phyloP scores from a whole-genome alignment of 2,113 vertebrate genomes.

The Donacobius atricapilla region DNA sequence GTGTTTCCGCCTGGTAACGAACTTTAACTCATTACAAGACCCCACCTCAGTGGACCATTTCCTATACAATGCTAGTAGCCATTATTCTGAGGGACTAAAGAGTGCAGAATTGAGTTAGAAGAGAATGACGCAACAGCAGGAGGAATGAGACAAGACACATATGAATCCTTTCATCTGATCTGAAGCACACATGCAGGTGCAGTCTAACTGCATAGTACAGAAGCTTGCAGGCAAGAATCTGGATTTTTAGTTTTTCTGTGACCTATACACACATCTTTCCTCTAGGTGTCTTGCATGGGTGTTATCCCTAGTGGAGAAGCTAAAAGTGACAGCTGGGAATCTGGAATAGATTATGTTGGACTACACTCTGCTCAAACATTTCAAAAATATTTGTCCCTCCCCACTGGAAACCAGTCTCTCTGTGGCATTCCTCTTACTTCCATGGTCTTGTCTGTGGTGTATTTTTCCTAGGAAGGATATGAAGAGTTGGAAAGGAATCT shows the following conservation, averaged over 20 bases:
- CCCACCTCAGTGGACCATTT: neutral
- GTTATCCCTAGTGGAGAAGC: neutral
- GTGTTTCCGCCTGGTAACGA: too few relatives aligned
- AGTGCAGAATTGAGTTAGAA: neutral
- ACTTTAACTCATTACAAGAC: too few relatives aligned
- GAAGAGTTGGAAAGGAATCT: neutral
- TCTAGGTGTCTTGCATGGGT: neutral
- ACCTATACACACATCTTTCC: neutral
- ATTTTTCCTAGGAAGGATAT: neutral
- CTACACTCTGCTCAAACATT: neutral
- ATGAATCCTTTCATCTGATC: neutral
- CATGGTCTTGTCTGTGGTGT: rapidly evolving
- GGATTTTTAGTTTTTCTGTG: neutral
- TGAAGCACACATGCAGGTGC: rapidly evolving
- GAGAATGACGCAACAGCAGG: neutral
- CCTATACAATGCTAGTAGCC: neutral
- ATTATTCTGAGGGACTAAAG: neutral
- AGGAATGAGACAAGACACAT: neutral
- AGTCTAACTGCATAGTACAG: neutral
- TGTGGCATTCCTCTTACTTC: neutral
- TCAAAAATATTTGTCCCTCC: neutral
- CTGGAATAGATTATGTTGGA: neutral
- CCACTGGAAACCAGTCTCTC: neutral
- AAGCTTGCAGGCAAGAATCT: neutral
- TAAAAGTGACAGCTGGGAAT: neutral